phyloP scores from a whole-genome alignment of 2,888 invertebrate genomes.

The Drosophila mulleri region DNA sequence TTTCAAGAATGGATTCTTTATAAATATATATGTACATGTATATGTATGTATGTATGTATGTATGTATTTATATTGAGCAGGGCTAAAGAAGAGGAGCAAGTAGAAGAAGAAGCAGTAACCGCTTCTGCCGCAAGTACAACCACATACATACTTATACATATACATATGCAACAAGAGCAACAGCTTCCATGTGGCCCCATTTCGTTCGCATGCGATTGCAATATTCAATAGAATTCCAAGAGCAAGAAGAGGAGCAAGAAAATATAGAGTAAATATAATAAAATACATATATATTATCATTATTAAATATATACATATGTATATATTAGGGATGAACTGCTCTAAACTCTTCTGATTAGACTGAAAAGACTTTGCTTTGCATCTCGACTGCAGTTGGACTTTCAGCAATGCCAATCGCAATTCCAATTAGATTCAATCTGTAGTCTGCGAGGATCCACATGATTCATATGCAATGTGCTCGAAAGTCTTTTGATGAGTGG shows the following conservation, averaged over 20 bases:
- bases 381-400: background rate
- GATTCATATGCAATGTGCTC: constrained; percentile 1
- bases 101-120: background rate
- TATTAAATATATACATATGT: background rate
- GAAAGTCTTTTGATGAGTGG: background rate
- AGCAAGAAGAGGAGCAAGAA: background rate
- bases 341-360: constrained; percentile 1
- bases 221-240: constrained; percentile 3
- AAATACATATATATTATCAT: background rate
- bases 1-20: constrained; percentile 38
- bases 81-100: background rate
- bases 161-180: constrained; percentile 1
- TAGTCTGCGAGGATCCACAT: background rate
- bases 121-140: no score
- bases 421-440: constrained; percentile 1
- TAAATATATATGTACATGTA: constrained; percentile 13
- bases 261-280: background rate
- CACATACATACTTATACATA: no score
- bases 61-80: constrained; percentile 15
- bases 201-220: background rate
- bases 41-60: no score
- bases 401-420: background rate
- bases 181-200: constrained; percentile 11
- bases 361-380: background rate
- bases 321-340: background rate